Percentiles rank a stretch among this genome's conserved stretches.
These are phyloP conservation scores for Chaenogobius annularis DNA, from an alignment of 2,113 vertebrate genomes.

Conservation along the genomic window DNA sequence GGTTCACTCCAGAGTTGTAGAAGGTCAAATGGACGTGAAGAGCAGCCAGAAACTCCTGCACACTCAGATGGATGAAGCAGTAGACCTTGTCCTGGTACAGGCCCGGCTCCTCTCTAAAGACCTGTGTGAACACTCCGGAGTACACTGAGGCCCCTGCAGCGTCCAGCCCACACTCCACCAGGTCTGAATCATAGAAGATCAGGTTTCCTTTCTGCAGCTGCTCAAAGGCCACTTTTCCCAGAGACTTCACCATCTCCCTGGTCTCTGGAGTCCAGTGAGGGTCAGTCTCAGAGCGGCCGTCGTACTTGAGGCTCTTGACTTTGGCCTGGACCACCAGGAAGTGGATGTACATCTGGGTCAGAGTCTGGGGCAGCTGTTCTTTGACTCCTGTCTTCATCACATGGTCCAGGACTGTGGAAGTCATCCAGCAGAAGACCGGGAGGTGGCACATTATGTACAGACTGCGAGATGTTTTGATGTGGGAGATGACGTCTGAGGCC, in stretches of 20 bases:
- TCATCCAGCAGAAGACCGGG: neutral
- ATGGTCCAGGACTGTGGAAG: neutral
- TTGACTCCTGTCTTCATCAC: neutral
- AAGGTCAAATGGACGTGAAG: slow-evolving; percentile 1
- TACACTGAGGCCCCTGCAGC: too few relatives aligned
- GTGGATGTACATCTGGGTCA: neutral
- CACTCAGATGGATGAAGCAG: neutral
- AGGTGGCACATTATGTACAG: slow-evolving; percentile 1
- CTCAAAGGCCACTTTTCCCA: too few relatives aligned
- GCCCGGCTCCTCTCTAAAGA: too few relatives aligned
- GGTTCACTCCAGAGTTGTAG: neutral
- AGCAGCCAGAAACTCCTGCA: slow-evolving; percentile 5
- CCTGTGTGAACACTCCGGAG: too few relatives aligned
- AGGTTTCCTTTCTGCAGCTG: too few relatives aligned
- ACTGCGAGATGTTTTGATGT: neutral
- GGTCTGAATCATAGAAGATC: too few relatives aligned
- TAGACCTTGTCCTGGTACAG: neutral
- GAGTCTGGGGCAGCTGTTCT: neutral
- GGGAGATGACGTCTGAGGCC: neutral
- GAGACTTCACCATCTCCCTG: too few relatives aligned
- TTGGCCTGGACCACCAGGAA: too few relatives aligned
- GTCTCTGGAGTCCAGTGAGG: too few relatives aligned
- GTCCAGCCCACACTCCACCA: too few relatives aligned
- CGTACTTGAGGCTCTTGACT: too few relatives aligned
- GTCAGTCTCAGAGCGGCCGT: too few relatives aligned